These are phyloP conservation scores for Leucania comma DNA, from an alignment of 2,888 invertebrate genomes.

Conservation along the genomic window DNA sequence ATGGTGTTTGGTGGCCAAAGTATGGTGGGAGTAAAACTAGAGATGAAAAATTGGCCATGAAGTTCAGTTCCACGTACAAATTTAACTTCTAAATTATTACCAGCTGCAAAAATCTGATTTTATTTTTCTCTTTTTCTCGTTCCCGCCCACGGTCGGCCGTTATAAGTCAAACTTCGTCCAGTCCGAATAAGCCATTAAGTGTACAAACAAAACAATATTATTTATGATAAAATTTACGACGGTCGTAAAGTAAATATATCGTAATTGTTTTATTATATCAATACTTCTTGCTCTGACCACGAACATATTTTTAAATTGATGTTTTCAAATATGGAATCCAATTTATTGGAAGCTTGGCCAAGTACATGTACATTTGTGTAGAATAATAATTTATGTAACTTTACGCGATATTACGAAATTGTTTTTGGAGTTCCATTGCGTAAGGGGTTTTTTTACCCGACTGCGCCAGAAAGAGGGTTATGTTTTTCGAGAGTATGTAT, in stretches of 20 bases:
- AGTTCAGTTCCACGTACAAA: background rate
- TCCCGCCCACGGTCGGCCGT: constrained; percentile 29
- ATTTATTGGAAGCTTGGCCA: constrained; percentile 24
- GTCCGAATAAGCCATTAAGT: constrained; percentile 44
- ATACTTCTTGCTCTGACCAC: constrained; percentile 11
- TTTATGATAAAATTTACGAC: constrained; percentile 55
- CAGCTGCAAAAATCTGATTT: constrained; percentile 27
- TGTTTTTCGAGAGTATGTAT: no score
- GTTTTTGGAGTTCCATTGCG: background rate
- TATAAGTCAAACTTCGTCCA: constrained; percentile 42
- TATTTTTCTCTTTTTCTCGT: constrained; percentile 23
- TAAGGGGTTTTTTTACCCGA: no score
- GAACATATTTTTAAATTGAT: constrained; percentile 27
- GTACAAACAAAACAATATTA: constrained; percentile 51
- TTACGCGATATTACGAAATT: background rate
- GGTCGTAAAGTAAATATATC: constrained; percentile 49
- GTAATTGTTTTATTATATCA: constrained; percentile 54
- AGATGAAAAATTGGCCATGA: background rate
- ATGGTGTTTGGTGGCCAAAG: background rate
- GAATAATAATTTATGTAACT: constrained; percentile 28
- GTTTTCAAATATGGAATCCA: constrained; percentile 26
- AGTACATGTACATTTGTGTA: background rate
- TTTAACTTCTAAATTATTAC: constrained; percentile 27
- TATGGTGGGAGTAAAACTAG: background rate
- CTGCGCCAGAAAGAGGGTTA: no score